Evolutionary conservation across 1,140 invertebrate genomes (phyloP).

Genomic region (Zeugodacus cucurbitae): DNA sequence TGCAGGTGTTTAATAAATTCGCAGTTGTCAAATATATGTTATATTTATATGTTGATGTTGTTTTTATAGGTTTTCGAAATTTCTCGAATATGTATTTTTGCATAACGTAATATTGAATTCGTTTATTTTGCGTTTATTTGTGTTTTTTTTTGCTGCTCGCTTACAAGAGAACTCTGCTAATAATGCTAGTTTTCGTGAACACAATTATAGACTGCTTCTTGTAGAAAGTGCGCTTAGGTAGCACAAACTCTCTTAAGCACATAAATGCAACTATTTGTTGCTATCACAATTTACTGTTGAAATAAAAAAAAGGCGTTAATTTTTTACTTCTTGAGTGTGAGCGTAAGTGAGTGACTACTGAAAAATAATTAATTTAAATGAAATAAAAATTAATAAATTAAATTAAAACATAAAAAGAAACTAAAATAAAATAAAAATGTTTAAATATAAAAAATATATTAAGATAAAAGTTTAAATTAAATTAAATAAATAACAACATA

Average conservation of each 20-base stretch:
- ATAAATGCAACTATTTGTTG: background rate
- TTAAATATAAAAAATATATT: no score
- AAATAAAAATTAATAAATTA: no score
- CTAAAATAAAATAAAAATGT: background rate
- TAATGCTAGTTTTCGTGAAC: background rate
- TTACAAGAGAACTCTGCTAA: no score
- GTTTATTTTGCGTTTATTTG: background rate
- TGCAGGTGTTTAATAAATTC: no score
- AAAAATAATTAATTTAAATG: no score
- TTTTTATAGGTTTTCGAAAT: no score
- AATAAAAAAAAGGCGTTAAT: background rate
- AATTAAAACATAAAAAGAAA: background rate
- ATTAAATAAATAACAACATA: no score
- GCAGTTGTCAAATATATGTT: no score
- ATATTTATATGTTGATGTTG: no score
- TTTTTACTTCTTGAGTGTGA: background rate
- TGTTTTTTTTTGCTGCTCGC: background rate
- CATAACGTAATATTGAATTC: background rate
- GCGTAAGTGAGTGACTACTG: background rate
- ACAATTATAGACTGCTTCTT: background rate
- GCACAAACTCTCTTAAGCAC: background rate
- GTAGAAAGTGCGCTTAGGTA: background rate
- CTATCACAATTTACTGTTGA: background rate
- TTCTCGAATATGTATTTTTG: background rate
- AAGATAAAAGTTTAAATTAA: no score